These are phyloP conservation scores for Burhinus oedicnemus DNA, from an alignment of 2,113 vertebrate genomes.

Conservation along the genomic window DNA sequence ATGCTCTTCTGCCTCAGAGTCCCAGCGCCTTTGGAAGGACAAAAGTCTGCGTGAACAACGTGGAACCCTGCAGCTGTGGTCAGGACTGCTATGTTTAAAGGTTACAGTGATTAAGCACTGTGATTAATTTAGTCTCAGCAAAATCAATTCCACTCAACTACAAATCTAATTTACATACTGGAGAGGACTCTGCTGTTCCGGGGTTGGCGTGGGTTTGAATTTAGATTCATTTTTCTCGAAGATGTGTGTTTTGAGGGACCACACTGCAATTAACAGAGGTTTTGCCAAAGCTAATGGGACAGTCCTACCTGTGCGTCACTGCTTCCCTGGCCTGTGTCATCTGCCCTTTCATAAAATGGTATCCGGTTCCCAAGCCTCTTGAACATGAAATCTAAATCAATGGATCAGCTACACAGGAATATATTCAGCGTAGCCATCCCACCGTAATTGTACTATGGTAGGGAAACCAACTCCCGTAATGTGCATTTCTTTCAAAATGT, in stretches of 20 bases:
- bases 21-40: not conserved
- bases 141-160: constrained; percentile 92
- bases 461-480: not conserved
- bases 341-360: not conserved
- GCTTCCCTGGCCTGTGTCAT: constrained; percentile 32
- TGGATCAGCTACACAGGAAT: not conserved
- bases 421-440: accelerated
- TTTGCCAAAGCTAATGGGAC: constrained; percentile 58
- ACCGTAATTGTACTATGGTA: accelerated
- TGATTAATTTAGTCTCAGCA: constrained; percentile 90
- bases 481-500: not conserved
- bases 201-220: constrained; percentile 25
- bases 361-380: not conserved
- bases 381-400: not conserved
- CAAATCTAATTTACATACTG: constrained; percentile 77
- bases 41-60: constrained; percentile 11
- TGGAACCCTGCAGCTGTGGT: constrained; percentile 62
- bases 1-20: not conserved
- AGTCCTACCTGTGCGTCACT: constrained; percentile 6
- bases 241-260: constrained; percentile 7
- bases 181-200: constrained; percentile 55
- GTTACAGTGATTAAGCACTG: constrained; percentile 85
- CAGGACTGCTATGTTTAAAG: constrained; percentile 73
- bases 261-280: constrained; percentile 1
- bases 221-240: constrained; percentile 12